Conservation (phyloP, 2,113 vertebrate species). For the Falcunculus frontatus region DNA sequence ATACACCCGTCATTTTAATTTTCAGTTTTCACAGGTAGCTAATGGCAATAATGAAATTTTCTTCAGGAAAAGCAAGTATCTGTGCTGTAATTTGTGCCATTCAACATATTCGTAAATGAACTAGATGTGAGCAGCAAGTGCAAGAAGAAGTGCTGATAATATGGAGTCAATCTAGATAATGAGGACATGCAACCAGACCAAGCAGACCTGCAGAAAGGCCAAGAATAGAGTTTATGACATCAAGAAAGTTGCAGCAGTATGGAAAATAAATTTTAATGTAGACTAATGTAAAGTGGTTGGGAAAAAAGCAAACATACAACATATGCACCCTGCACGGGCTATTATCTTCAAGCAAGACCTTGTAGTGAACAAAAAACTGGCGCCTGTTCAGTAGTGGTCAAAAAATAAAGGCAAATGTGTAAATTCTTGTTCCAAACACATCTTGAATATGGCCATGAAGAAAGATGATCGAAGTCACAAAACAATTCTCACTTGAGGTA, state of each 20-base stretch:
- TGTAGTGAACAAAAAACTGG: not conserved
- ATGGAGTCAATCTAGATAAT: not conserved
- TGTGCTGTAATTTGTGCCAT: not conserved
- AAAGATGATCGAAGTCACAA: not conserved
- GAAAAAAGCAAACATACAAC: not conserved
- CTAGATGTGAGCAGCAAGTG: not conserved
- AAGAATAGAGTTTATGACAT: not conserved
- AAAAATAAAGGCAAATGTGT: not conserved
- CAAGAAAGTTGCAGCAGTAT: not conserved
- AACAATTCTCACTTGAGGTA: not conserved
- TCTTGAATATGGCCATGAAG: not conserved
- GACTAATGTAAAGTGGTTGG: not conserved
- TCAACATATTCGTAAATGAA: not conserved
- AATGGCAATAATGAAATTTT: not conserved
- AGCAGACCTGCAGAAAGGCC: not conserved
- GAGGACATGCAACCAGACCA: not conserved
- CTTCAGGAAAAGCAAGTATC: not conserved
- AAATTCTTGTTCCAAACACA: not conserved
- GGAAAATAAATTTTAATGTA: not conserved
- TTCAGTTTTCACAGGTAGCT: not conserved
- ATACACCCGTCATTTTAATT: not conserved
- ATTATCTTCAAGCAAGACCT: not conserved
- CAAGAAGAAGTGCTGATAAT: not conserved
- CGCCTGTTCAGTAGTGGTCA: not conserved
- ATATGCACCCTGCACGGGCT: not conserved